phyloP scores from a whole-genome alignment of 2,888 invertebrate species.

The Metalampra italica region DNA sequence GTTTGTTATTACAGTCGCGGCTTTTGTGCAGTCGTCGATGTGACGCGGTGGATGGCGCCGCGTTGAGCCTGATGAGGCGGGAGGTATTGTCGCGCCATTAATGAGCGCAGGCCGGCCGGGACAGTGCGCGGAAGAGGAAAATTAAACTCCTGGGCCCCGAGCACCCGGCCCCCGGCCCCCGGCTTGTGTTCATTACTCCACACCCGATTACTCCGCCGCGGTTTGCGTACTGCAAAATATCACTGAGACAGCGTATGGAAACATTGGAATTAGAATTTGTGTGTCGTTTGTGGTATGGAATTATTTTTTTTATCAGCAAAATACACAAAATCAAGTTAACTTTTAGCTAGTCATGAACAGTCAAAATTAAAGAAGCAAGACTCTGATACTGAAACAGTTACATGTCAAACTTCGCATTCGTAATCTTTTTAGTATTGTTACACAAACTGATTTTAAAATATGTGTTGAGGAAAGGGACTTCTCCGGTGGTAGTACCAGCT shows the following conservation, averaged over 20 bases:
- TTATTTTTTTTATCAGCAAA: no score
- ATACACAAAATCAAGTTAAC: no score
- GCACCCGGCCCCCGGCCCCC: conserved; percentile 19
- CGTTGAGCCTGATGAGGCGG: conserved; percentile 52
- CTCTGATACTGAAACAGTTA: no score
- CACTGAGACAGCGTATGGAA: conserved; percentile 24
- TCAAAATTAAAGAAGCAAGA: no score
- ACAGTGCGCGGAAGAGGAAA: conserved; percentile 73
- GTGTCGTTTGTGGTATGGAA: neutral
- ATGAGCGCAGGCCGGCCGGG: conserved; percentile 58
- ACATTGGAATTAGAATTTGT: conserved; percentile 37
- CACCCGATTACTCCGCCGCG: conserved; percentile 61
- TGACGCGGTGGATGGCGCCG: conserved; percentile 7
- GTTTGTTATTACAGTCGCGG: neutral
- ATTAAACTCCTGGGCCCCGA: conserved; percentile 75
- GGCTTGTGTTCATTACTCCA: conserved; percentile 51
- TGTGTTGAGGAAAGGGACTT: no score
- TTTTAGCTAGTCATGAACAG: no score
- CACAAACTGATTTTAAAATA: no score
- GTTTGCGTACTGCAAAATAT: conserved; percentile 53
- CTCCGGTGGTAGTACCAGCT: no score
- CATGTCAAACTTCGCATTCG: no score
- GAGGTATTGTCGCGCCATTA: conserved; percentile 69
- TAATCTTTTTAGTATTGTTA: no score
- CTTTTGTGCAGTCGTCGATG: conserved; percentile 41